Evolutionary conservation across 2,888 invertebrate genomes (phyloP).

Genomic region (Trichogramma dendrolimi): DNA sequence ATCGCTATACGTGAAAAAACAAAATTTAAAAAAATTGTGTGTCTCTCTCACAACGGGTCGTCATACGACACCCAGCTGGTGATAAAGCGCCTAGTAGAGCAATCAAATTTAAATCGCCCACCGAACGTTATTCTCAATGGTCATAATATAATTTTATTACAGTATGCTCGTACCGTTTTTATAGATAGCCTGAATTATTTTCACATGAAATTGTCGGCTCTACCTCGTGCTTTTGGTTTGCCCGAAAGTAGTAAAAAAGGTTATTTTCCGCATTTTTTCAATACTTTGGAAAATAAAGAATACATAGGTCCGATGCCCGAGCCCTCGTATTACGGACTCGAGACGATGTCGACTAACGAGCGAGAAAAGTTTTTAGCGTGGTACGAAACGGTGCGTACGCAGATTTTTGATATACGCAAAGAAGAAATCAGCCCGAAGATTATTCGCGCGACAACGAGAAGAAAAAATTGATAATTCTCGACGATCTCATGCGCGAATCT

Average conservation of each 20-base stretch:
- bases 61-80: conserved; percentile 13
- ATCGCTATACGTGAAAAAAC: conserved; percentile 12
- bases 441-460: too few relatives aligned
- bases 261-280: conserved; percentile 31
- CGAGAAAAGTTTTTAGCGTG: conserved; percentile 23
- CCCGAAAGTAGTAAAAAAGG: conserved; percentile 18
- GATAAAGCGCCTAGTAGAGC: conserved; percentile 1
- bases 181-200: conserved; percentile 8
- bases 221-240: background rate
- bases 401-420: conserved; percentile 29
- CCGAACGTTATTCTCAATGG: background rate
- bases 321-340: conserved; percentile 18
- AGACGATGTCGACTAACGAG: conserved; percentile 12
- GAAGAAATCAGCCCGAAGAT: conserved; percentile 18
- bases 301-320: conserved; percentile 28
- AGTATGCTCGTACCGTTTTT: conserved; percentile 1
- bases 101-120: background rate
- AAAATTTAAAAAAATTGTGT: conserved; percentile 16
- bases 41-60: conserved; percentile 22
- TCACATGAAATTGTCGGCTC: conserved; percentile 5
- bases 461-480: too few relatives aligned
- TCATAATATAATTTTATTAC: background rate
- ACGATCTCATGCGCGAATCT: conserved; percentile 10
- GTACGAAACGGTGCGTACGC: conserved; percentile 21
- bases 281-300: conserved; percentile 27